A percentile compares a stretch with the other conserved stretches of the same genome.
Evolutionary conservation across 2,113 vertebrate species (phyloP).

Genomic region (Leuciscus idus): DNA sequence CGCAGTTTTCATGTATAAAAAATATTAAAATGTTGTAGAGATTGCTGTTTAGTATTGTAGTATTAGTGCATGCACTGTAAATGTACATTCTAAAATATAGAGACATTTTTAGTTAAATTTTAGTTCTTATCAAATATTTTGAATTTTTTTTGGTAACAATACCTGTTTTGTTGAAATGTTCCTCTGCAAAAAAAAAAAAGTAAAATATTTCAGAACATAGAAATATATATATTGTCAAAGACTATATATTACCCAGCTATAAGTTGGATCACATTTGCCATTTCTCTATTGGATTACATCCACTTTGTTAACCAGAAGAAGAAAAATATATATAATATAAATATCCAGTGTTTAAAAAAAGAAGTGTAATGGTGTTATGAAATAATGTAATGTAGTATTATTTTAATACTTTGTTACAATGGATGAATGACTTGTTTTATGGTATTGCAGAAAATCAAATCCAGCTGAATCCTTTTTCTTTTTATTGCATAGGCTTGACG

Average conservation of each 20-base stretch:
- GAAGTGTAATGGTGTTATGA: not conserved
- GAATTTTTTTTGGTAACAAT: not conserved
- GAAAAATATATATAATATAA: too few species aligned
- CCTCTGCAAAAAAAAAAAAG: not conserved
- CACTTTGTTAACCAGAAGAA: not conserved
- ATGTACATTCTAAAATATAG: not conserved
- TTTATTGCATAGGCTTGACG: not conserved
- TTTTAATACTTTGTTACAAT: not conserved
- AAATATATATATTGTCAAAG: not conserved
- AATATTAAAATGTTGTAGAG: not conserved
- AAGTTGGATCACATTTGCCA: not conserved
- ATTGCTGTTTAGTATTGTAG: not conserved
- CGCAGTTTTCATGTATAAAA: not conserved
- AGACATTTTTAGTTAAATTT: not conserved
- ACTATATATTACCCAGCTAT: not conserved
- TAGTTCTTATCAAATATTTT: not conserved
- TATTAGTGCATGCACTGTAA: not conserved
- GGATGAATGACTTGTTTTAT: not conserved
- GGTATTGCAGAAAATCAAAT: not conserved
- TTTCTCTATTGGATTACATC: not conserved
- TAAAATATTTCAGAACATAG: not conserved
- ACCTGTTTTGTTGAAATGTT: not conserved
- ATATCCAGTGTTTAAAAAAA: not conserved
- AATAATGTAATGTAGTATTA: not conserved
- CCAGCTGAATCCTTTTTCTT: not conserved